phyloP scores from a whole-genome alignment of 2,113 vertebrate species.

The Campylomormyrus numenius region DNA sequence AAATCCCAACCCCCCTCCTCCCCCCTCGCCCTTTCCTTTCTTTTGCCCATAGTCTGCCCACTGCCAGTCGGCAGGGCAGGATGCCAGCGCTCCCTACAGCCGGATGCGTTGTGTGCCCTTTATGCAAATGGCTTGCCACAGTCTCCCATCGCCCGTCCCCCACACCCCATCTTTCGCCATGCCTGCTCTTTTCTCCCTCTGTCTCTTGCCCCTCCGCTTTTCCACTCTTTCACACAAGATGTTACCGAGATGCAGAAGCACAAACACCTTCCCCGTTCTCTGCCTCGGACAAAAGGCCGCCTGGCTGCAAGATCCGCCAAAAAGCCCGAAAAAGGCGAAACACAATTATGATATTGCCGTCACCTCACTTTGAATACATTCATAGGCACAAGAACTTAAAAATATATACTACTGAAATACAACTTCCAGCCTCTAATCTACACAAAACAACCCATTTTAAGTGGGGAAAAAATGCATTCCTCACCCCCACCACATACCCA shows the following conservation, averaged over 20 bases:
- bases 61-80: conserved; percentile 68
- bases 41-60: conserved; percentile 50
- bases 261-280: neutral
- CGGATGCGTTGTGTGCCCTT: conserved; percentile 70
- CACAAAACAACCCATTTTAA: neutral
- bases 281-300: neutral
- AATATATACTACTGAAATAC: neutral
- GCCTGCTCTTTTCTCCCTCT: conserved; percentile 2
- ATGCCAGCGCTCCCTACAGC: conserved; percentile 69
- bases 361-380: neutral
- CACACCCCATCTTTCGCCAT: neutral
- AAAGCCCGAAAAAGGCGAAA: neutral
- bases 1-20: conserved; percentile 32
- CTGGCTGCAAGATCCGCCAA: neutral
- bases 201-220: neutral
- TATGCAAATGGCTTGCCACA: conserved; percentile 67
- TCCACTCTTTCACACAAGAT: neutral
- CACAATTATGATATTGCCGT: neutral
- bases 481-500: neutral
- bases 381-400: neutral
- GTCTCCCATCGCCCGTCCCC: conserved; percentile 43
- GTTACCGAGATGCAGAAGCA: neutral
- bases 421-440: neutral
- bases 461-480: neutral
- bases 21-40: conserved; percentile 38